Base-by-base conservation (phyloP, 1,140 invertebrate species). In the Lepidurus arcticus region DNA sequence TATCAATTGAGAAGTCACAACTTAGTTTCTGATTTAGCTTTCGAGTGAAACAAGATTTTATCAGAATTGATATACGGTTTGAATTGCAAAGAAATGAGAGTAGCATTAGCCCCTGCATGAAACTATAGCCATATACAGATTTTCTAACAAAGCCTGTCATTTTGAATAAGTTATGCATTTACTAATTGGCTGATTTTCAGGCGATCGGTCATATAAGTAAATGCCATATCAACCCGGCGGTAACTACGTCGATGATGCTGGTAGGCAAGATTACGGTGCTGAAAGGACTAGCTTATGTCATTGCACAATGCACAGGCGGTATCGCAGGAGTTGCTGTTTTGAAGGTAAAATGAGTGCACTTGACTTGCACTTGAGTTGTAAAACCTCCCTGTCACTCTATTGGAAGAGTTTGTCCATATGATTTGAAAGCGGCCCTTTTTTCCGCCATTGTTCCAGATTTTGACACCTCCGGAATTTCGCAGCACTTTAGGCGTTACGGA, bases 211-310 rank as follows among this genome's bases (percentile, higher is more conserved):
- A 95, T 80, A 87, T 96, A 4, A 94, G 92, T 78, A 95, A 95
- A 43, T 93, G 93, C 76, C 94, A 96, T 84, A 91, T 97, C 78
- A 96, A 96, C 84, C 94, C 94, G 1, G 94, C 94, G 0, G 93
- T 97, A 0, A 94, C 93, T 0, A 75, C 90, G 10, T 94, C 92
- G 11, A 88, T 95, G 78, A 85, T 96, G 21, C 85, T 92, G n/a
- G 91, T 92, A 42, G 91, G 94, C 44, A 90, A 94, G 81, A 91
- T 94, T 74, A 91, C 90, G 81, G 83, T 95, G 16, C 83, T 95
- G 7, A 91, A 92, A 83, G 88, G 89, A 0, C 73, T 92, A 8
- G 89, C 93, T 80, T 96, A 94, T 84, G 87, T 94, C 16, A 85
- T 90, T 1, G 89, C 89, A 16, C 94, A 95, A 83, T 90, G 90